phyloP scores from a whole-genome alignment of 2,888 invertebrate species.

The Archips crataeganus region DNA sequence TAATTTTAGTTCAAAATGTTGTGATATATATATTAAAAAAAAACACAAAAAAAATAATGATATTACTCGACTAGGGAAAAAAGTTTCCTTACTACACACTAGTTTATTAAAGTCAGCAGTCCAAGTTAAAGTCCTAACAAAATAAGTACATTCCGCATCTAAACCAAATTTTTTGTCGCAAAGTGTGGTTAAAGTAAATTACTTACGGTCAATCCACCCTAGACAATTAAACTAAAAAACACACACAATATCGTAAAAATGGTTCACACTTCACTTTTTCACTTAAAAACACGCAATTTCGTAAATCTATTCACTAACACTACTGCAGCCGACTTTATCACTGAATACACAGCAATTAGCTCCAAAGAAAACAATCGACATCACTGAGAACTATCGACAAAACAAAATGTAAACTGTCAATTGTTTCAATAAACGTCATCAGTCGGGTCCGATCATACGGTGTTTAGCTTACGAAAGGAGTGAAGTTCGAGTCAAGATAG shows the following conservation, averaged over 20 bases:
- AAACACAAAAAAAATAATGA: too few species aligned
- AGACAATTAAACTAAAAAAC: slow-evolving; percentile 19
- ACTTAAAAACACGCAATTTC: slow-evolving; percentile 15
- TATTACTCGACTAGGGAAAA: too few species aligned
- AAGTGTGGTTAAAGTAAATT: neutral
- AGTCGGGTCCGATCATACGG: slow-evolving; percentile 70
- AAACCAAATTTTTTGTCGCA: neutral
- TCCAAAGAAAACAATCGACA: slow-evolving; percentile 46
- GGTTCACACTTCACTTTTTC: slow-evolving; percentile 22
- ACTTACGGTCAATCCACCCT: slow-evolving; percentile 27
- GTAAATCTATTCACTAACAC: slow-evolving; percentile 11
- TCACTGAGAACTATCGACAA: slow-evolving; percentile 69
- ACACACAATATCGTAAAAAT: slow-evolving; percentile 5
- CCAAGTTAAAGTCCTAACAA: neutral
- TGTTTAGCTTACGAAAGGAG: slow-evolving; percentile 62
- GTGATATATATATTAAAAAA: too few species aligned
- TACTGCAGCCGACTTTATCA: slow-evolving; percentile 13
- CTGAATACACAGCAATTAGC: slow-evolving; percentile 33
- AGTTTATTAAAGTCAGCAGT: neutral
- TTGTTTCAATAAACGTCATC: slow-evolving; percentile 75
- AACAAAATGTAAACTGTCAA: slow-evolving; percentile 71
- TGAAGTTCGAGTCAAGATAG: slow-evolving; percentile 67
- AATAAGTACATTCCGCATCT: neutral
- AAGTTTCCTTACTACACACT: too few species aligned
- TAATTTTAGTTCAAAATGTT: too few species aligned